Conservation (phyloP, 2,113 vertebrate species). For the Orthonyx spaldingii region DNA sequence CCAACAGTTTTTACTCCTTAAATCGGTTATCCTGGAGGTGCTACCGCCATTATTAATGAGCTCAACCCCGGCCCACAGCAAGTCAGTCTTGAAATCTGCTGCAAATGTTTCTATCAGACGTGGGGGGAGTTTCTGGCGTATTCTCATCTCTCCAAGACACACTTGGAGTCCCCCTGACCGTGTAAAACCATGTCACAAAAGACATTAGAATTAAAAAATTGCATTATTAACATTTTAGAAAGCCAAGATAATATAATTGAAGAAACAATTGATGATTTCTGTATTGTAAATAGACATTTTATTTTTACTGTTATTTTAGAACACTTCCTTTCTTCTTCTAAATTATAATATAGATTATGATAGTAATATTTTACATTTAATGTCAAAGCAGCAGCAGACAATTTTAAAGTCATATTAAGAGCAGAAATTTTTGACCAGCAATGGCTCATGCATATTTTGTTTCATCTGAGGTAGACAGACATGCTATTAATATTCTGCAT, state of each 20-base stretch:
- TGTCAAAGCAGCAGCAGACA: not conserved
- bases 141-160: not conserved
- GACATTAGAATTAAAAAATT: not conserved
- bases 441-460: not conserved
- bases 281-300: not conserved
- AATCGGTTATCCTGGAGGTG: fast-evolving
- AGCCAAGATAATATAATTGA: not conserved
- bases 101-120: not conserved
- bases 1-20: not conserved
- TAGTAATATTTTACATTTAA: not conserved
- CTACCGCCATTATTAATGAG: fast-evolving
- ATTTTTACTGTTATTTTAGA: not conserved
- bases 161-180: fast-evolving
- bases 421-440: not conserved
- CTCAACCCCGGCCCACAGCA: fast-evolving
- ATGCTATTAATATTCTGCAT: not conserved
- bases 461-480: not conserved
- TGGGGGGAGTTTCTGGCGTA: not conserved
- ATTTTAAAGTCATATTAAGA: not conserved
- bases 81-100: not conserved
- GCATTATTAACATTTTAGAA: not conserved
- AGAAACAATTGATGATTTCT: not conserved
- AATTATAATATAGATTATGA: not conserved
- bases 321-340: not conserved
- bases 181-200: not conserved